phyloP scores from a whole-genome alignment of 2,113 vertebrate species.

The Spermophilus dauricus region DNA sequence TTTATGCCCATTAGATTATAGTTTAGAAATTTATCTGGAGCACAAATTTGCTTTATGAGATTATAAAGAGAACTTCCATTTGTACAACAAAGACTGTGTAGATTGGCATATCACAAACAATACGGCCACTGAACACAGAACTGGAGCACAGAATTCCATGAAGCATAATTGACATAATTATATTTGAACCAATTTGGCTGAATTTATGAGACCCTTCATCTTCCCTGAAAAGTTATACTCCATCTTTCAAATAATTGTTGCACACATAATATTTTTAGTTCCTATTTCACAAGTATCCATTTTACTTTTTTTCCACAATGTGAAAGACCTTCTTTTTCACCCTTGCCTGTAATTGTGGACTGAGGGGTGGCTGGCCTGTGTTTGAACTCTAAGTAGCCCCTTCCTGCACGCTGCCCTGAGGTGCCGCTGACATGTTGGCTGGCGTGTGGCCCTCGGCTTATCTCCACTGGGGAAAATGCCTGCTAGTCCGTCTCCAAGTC shows the following conservation, averaged over 20 bases:
- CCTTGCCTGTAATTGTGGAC: background rate
- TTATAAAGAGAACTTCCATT: constrained; percentile 19
- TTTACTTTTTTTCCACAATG: constrained; percentile 38
- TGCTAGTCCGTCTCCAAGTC: constrained; percentile 61
- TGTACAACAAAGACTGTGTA: constrained; percentile 18
- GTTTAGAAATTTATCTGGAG: background rate
- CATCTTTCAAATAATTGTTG: constrained; percentile 14
- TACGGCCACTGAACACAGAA: constrained; percentile 28
- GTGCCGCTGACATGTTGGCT: constrained; percentile 37
- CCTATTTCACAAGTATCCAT: background rate
- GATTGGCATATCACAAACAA: constrained; percentile 13
- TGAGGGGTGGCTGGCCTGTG: background rate
- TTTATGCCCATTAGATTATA: background rate
- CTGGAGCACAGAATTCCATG: background rate
- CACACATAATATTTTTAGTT: constrained; percentile 33
- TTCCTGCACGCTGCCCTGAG: constrained; percentile 62
- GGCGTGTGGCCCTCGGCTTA: constrained; percentile 77
- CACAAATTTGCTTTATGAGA: background rate
- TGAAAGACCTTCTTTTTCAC: background rate
- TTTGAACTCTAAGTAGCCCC: constrained; percentile 71
- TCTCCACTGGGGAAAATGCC: constrained; percentile 85
- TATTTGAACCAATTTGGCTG: constrained; percentile 50
- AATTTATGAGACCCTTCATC: constrained; percentile 55
- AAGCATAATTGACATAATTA: constrained; percentile 47
- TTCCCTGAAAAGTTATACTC: constrained; percentile 22